A percentile compares a stretch with the other conserved stretches of the same genome.
Evolutionary conservation across 2,113 vertebrate species (phyloP).

Genomic region (Deroptyus accipitrinus): DNA sequence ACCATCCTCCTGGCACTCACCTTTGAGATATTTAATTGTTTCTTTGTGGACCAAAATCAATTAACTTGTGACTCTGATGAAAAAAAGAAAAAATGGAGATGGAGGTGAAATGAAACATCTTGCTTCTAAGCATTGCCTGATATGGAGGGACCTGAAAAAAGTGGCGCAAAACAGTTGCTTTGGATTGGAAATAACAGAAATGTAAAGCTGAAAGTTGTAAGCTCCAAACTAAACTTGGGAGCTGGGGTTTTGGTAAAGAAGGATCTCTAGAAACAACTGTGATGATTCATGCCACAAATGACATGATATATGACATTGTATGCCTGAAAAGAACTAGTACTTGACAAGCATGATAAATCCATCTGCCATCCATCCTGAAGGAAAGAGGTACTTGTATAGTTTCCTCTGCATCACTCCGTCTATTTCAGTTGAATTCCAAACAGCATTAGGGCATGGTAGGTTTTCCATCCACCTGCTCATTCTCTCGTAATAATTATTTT

Average conservation of each 20-base stretch:
- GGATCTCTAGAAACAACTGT: background rate
- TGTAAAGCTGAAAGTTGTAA: background rate
- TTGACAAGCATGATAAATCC: background rate
- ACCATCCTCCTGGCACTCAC: background rate
- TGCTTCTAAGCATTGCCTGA: background rate
- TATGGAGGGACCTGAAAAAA: background rate
- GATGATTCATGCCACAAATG: background rate
- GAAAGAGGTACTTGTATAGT: background rate
- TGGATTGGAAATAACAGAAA: background rate
- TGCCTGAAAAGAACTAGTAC: background rate
- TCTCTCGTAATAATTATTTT: background rate
- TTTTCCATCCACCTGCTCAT: background rate
- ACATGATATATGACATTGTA: background rate
- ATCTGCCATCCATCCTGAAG: background rate
- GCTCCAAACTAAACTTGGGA: background rate
- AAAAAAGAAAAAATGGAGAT: background rate
- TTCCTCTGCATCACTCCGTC: background rate
- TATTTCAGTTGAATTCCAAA: background rate
- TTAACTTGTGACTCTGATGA: background rate
- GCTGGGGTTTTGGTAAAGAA: background rate
- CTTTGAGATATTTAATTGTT: background rate
- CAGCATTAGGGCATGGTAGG: accelerated
- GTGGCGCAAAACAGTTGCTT: background rate
- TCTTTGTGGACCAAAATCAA: background rate
- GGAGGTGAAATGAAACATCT: background rate